Base-by-base conservation (phyloP, 2,797 vertebrate species). In the Ctenopoma kingsleyae region DNA sequence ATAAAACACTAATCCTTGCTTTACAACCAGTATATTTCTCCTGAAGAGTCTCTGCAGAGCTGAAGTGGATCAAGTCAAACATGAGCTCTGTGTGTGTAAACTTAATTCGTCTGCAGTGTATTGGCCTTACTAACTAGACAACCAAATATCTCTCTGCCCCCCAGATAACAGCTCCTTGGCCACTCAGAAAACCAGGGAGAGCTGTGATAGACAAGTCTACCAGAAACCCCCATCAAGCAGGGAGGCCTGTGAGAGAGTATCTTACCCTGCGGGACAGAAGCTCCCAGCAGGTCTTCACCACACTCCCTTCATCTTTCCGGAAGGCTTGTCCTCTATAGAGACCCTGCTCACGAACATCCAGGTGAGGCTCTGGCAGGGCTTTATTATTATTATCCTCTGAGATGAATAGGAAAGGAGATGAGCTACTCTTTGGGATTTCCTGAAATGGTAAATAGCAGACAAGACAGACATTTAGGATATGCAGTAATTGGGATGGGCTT, bases 341-440 rank as follows among this genome's bases (percentile, higher is more conserved):
- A 99, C 98, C 56, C 96, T 99, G 81, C 96, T 99, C 91, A 99
- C 98, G 77, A 99, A 99, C 91, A 99, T 99, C 92, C 98, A 99
- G 98, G 98, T 99, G 92, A 91, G 89, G 94, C 90, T 95, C 82
- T 93, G 83, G 80, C 36, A 74, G 79, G 81, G 84, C 78, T 87
- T 84, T 87, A 74, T 86, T 82, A 74, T 85, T 78, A 86, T 90
- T 83, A 75, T 78, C 38, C 76, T 70, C 55, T 13, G 53, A 71
- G 80, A 89, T 90, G 87, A 91, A 89, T 84, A 82, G 80, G 76
- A 81, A 82, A 53, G 52, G 70, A 66, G 87, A 77, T 84, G 82
- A 90, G 75, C 51, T 71, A 82, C 82, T 84, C 83, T 89, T 62
- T 83, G 88, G 86, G 88, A 88, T 85, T 87, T 86, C 86, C 86